A percentile compares a stretch with the other conserved stretches of the same genome.
Evolutionary conservation across 2,797 vertebrate species (phyloP).

Genomic region (Halcyon smyrnensis): DNA sequence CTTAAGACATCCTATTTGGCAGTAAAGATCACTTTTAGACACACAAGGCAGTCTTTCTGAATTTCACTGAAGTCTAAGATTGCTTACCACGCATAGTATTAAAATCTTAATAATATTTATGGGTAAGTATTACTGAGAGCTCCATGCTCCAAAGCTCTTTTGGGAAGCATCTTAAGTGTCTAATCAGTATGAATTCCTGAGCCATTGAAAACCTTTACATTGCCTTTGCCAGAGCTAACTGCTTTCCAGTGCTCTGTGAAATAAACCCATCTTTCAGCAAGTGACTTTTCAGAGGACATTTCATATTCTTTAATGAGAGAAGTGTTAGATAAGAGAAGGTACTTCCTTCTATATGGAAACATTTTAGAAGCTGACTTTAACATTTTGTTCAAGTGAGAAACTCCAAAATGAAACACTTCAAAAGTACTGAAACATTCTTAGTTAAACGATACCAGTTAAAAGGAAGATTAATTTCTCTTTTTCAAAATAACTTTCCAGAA

Average conservation of each 20-base stretch:
- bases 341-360: not conserved
- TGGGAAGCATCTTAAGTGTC: not conserved
- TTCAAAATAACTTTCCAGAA: not conserved
- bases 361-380: not conserved
- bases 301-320: not conserved
- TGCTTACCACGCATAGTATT: conserved; percentile 9
- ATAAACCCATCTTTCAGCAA: not conserved
- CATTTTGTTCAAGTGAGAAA: not conserved
- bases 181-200: conserved; percentile 23
- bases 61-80: not conserved
- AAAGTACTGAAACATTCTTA: not conserved
- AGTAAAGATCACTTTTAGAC: not conserved
- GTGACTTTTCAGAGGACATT: not conserved
- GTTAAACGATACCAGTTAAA: not conserved
- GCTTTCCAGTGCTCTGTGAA: conserved; percentile 10
- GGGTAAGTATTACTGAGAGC: not conserved
- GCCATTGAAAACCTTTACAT: not conserved
- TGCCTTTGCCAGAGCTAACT: not conserved
- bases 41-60: not conserved
- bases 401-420: not conserved
- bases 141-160: not conserved
- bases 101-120: conserved; percentile 49
- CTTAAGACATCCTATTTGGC: not conserved
- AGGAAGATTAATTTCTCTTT: not conserved
- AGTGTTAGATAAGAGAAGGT: not conserved